Percentiles rank a stretch among this genome's conserved stretches.
These are phyloP conservation scores for Xiphorhynchus elegans DNA, from an alignment of 2,113 vertebrate genomes.

Conservation along the genomic window DNA sequence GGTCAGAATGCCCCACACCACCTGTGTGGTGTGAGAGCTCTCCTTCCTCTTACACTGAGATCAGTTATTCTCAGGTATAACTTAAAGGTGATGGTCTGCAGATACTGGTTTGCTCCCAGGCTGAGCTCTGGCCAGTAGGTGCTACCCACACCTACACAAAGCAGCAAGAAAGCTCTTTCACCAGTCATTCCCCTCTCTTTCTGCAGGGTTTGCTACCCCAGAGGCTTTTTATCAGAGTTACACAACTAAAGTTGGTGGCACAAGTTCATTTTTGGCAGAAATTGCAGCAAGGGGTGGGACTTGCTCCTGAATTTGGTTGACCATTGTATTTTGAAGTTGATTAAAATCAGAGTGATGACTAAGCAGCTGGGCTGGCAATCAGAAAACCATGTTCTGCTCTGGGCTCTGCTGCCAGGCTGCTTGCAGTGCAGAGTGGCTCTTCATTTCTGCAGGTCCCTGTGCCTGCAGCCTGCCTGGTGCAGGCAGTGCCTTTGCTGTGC, in stretches of 20 bases:
- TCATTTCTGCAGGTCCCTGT: not conserved
- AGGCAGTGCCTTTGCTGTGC: rapidly evolving
- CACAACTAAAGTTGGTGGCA: not conserved
- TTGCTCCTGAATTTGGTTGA: not conserved
- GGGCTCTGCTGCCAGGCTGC: not conserved
- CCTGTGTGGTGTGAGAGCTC: not conserved
- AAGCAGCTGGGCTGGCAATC: not conserved
- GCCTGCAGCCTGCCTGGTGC: rapidly evolving
- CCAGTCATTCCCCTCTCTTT: not conserved
- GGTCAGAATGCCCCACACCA: not conserved
- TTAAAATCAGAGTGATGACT: not conserved
- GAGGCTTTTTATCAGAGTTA: not conserved
- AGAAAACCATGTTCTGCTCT: not conserved
- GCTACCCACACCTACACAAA: not conserved
- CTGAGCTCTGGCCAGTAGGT: not conserved
- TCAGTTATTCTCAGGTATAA: not conserved
- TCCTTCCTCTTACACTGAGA: not conserved
- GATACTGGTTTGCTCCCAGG: not conserved
- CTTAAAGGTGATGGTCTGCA: not conserved
- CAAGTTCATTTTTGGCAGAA: not conserved
- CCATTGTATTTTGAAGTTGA: not conserved
- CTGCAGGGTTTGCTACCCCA: not conserved
- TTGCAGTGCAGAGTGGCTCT: not conserved
- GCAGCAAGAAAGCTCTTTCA: not conserved
- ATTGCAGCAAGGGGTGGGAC: not conserved